These are phyloP conservation scores for Nothobranchius furzeri DNA, from an alignment of 2,113 vertebrate species.

Conservation along the genomic window DNA sequence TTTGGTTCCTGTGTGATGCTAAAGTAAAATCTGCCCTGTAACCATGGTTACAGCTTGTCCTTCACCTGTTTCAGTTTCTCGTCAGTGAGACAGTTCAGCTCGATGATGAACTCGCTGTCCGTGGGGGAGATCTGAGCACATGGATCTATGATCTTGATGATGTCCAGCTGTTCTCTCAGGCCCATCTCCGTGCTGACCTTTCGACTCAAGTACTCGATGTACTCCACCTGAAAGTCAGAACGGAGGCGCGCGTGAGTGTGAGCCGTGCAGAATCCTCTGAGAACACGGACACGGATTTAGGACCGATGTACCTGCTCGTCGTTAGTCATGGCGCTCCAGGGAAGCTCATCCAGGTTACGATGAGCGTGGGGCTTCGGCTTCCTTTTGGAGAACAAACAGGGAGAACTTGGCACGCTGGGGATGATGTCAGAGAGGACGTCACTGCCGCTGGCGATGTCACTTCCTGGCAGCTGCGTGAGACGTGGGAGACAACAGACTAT, in stretches of 20 bases:
- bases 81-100: constrained; percentile 97
- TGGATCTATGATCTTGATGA: constrained; percentile 99
- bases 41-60: too few species aligned
- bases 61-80: constrained; percentile 97
- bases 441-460: constrained; percentile 95
- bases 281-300: too few species aligned
- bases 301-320: constrained; percentile 86
- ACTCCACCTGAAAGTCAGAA: constrained; percentile 88
- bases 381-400: constrained; percentile 91
- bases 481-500: not conserved
- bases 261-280: too few species aligned
- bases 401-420: constrained; percentile 95
- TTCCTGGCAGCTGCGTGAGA: constrained; percentile 88
- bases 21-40: too few species aligned
- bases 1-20: too few species aligned
- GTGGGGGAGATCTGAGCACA: constrained; percentile 97
- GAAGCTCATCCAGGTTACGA: constrained; percentile 94
- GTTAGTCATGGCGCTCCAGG: constrained; percentile 98
- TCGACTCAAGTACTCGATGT: constrained; percentile 97
- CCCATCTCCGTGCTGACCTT: constrained; percentile 99
- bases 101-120: constrained; percentile 99
- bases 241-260: too few species aligned
- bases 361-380: constrained; percentile 87
- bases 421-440: constrained; percentile 98
- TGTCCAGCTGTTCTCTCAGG: constrained; percentile 97